Percentiles rank a stretch among this genome's conserved stretches.
These are phyloP conservation scores for Peribatodes rhomboidaria DNA, from an alignment of 2,888 invertebrate genomes.

Conservation along the genomic window DNA sequence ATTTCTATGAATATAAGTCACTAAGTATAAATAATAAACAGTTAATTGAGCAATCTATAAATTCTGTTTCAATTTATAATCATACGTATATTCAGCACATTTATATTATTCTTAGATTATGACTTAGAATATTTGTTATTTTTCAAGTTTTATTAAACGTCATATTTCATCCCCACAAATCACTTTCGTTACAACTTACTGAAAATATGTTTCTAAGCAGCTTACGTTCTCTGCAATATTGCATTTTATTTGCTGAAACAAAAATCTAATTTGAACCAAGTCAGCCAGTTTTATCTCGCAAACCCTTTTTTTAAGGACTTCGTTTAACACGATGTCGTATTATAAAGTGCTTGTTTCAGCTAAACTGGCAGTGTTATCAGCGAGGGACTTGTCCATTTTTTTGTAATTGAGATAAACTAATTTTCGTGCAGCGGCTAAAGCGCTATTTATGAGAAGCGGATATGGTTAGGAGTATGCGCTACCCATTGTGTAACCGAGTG, in stretches of 20 bases:
- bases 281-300: conserved; percentile 39
- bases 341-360: conserved; percentile 39
- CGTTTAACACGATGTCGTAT: conserved; percentile 30
- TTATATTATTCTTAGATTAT: no score
- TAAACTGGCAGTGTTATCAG: conserved; percentile 29
- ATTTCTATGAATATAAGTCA: no score
- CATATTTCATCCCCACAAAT: conserved; percentile 12
- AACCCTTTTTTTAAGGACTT: conserved; percentile 39
- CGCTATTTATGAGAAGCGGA: conserved; percentile 14
- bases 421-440: conserved; percentile 24
- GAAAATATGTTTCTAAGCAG: conserved; percentile 15
- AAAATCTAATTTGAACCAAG: conserved; percentile 40
- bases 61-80: not conserved
- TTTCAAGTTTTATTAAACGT: conserved; percentile 6
- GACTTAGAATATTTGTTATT: no score
- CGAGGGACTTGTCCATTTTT: conserved; percentile 19
- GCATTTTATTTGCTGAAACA: conserved; percentile 38
- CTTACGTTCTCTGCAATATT: conserved; percentile 18
- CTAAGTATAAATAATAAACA: no score
- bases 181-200: conserved; percentile 19
- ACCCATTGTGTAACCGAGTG: not conserved
- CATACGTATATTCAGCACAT: no score
- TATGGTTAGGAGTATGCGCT: not conserved
- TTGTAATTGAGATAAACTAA: conserved; percentile 33
- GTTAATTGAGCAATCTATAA: no score